Conservation (phyloP, 2,888 invertebrate genomes). For the Nasonovia ribisnigri region DNA sequence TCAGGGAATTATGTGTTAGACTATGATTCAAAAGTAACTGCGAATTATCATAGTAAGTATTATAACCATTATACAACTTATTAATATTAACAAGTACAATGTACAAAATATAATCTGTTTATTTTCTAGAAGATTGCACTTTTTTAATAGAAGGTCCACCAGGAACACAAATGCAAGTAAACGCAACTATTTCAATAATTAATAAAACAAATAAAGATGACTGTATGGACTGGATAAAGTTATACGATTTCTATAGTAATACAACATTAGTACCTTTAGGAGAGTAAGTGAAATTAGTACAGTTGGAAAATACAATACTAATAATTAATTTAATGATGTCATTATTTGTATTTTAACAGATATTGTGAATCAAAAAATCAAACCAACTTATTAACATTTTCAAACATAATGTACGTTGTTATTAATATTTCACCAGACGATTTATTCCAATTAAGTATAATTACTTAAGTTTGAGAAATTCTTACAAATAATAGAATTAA, state of each 20-base stretch:
- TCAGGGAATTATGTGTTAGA: slow-evolving; percentile 48
- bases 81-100: background rate
- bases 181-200: slow-evolving; percentile 44
- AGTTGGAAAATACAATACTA: background rate
- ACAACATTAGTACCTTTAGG: slow-evolving; percentile 53
- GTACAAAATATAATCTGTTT: background rate
- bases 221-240: slow-evolving; percentile 42
- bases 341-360: slow-evolving; percentile 38
- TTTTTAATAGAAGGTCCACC: slow-evolving; percentile 59
- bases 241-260: slow-evolving; percentile 51
- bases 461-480: background rate
- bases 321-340: background rate
- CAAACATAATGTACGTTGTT: slow-evolving; percentile 50
- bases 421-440: slow-evolving; percentile 53
- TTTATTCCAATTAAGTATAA: slow-evolving; percentile 47
- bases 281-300: slow-evolving; percentile 34
- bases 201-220: background rate
- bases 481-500: background rate
- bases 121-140: slow-evolving; percentile 51
- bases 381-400: slow-evolving; percentile 45
- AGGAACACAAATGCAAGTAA: slow-evolving; percentile 52
- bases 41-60: slow-evolving; percentile 49
- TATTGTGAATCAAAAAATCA: slow-evolving; percentile 54
- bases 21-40: slow-evolving; percentile 58
- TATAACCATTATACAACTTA: background rate